Evolutionary conservation across 2,888 invertebrate genomes (phyloP).

Genomic region (Macrophya annulata): DNA sequence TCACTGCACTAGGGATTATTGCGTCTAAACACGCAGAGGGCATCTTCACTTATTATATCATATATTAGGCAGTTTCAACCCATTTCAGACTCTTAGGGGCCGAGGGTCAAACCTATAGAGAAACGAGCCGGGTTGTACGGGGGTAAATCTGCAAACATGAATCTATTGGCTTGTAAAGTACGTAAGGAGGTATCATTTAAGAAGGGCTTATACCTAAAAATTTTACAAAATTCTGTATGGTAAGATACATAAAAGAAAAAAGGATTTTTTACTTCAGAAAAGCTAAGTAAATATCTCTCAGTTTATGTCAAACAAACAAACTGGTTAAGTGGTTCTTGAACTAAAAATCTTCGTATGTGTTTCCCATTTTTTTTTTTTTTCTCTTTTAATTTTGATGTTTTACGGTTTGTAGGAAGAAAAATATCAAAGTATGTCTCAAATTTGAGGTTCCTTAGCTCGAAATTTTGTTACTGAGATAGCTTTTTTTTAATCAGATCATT

Average conservation of each 20-base stretch:
- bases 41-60: conserved; percentile 24
- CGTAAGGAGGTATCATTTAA: neutral
- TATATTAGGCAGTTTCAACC: conserved; percentile 12
- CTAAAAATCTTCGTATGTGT: neutral
- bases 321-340: neutral
- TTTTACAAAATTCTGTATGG: neutral
- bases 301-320: neutral
- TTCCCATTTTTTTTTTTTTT: no score
- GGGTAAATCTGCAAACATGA: neutral
- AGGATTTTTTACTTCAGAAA: no score
- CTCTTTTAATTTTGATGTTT: no score
- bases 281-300: no score
- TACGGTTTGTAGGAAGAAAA: no score
- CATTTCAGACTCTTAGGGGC: neutral
- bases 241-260: no score
- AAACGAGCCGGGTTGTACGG: neutral
- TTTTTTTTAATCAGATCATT: no score
- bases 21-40: conserved; percentile 56
- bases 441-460: no score
- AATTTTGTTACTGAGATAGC: no score
- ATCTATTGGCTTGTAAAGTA: neutral
- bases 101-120: neutral
- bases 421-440: no score
- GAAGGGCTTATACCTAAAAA: neutral
- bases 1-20: conserved; percentile 67